Percentiles rank a stretch among this genome's conserved stretches.
Conservation (phyloP, 2,888 invertebrate genomes). For the Apantesis nais region DNA sequence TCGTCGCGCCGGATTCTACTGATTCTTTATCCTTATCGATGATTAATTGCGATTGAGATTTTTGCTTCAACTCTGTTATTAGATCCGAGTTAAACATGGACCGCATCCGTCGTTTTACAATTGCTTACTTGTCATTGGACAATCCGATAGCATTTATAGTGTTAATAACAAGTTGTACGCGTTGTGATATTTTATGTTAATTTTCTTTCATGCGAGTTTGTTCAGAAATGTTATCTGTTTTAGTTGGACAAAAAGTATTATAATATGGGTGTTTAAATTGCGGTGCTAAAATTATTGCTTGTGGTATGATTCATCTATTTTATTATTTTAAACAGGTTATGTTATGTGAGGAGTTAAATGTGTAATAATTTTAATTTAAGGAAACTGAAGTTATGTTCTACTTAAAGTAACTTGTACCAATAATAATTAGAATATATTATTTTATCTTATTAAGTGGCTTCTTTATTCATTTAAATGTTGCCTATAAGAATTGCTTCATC, state of each 20-base stretch:
- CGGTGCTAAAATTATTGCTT: not conserved
- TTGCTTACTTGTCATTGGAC: conserved; percentile 72
- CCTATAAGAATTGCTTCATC: no score
- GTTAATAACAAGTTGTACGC: conserved; percentile 52
- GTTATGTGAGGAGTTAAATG: not conserved
- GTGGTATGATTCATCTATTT: not conserved
- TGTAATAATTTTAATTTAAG: not conserved
- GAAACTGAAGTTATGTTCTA: not conserved
- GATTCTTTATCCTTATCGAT: conserved; percentile 83
- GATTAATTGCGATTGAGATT: conserved; percentile 84
- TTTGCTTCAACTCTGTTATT: conserved; percentile 79
- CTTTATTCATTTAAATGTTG: no score
- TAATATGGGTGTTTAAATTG: not conserved
- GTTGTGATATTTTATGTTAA: conserved; percentile 18
- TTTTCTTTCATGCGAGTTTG: conserved; percentile 19
- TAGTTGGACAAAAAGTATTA: not conserved
- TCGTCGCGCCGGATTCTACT: conserved; percentile 71
- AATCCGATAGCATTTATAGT: conserved; percentile 65
- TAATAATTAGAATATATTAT: no score
- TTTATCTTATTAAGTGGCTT: no score
- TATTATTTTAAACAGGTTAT: not conserved
- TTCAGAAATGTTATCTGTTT: conserved; percentile 6
- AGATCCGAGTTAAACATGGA: conserved; percentile 72
- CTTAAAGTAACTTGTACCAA: not conserved
- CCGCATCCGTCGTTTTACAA: conserved; percentile 68